Percentiles rank a stretch among this genome's conserved stretches.
phyloP scores from a whole-genome alignment of 2,888 invertebrate species.

The Amphipoea oculea region DNA sequence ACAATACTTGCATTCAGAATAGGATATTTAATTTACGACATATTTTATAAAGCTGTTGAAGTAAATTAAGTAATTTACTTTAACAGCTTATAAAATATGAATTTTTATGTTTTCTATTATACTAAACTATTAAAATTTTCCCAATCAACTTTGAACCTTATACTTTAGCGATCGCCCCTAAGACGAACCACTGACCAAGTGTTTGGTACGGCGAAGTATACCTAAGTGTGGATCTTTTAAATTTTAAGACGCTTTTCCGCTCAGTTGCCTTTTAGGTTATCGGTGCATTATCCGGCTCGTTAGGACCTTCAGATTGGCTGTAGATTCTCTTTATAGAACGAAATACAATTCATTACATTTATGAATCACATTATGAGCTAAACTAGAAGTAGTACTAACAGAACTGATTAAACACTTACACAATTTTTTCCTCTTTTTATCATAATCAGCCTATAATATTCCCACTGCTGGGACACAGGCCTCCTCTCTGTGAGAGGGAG shows the following conservation, averaged over 20 bases:
- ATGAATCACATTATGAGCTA: neutral
- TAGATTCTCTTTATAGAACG: neutral
- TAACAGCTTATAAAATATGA: neutral
- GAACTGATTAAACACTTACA: neutral
- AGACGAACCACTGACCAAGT: too few relatives aligned
- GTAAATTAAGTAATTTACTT: neutral
- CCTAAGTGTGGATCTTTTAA: neutral
- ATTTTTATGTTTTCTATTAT: neutral
- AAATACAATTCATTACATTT: neutral
- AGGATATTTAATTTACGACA: constrained; percentile 1
- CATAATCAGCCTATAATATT: neutral
- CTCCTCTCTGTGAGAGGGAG: neutral
- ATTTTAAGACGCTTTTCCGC: neutral
- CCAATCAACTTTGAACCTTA: too few relatives aligned
- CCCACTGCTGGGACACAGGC: neutral
- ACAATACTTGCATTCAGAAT: constrained; percentile 6
- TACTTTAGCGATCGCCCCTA: too few relatives aligned
- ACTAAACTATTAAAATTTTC: too few relatives aligned
- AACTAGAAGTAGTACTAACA: neutral
- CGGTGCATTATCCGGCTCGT: neutral
- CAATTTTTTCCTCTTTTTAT: neutral
- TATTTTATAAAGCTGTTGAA: too few relatives aligned
- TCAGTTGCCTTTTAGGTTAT: neutral
- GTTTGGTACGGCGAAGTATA: too few relatives aligned
- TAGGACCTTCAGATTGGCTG: neutral